phyloP scores from a whole-genome alignment of 2,797 vertebrate species.

The Coregonus suidteri region DNA sequence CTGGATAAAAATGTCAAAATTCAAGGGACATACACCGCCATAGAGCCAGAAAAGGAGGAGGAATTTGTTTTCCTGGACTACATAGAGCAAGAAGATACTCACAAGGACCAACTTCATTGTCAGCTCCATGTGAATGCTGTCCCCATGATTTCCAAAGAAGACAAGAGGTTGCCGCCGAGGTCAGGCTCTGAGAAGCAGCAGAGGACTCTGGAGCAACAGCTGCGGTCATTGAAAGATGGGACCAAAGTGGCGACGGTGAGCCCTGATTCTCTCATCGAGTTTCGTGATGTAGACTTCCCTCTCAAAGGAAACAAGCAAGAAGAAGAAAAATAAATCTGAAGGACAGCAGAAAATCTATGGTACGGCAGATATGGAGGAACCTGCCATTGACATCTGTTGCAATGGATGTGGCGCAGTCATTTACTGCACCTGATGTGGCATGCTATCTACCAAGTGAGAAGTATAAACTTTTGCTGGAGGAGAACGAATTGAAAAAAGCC shows the following conservation, averaged over 20 bases:
- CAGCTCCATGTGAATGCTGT: constrained; percentile 7
- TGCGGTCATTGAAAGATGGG: constrained; percentile 28
- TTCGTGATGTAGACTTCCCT: constrained; percentile 67
- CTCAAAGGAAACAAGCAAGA: constrained; percentile 41
- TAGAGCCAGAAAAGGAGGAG: constrained; percentile 69
- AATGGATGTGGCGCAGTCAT: constrained; percentile 86
- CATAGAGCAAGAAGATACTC: constrained; percentile 34
- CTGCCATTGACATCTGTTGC: constrained; percentile 73
- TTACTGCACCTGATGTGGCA: constrained; percentile 76
- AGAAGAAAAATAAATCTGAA: constrained; percentile 38
- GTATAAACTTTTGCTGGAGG: constrained; percentile 64
- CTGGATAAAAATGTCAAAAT: neutral
- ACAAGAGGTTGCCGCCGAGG: neutral
- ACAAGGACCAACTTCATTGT: constrained; percentile 9
- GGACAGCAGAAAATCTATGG: constrained; percentile 64
- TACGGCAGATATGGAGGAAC: constrained; percentile 65
- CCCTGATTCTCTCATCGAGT: constrained; percentile 55
- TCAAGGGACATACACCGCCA: constrained; percentile 35
- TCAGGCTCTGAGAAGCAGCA: neutral
- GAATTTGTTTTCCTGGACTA: constrained; percentile 70
- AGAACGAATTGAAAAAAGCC: constrained; percentile 51
- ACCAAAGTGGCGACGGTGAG: constrained; percentile 6
- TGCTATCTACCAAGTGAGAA: constrained; percentile 87
- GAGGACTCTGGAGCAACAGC: constrained; percentile 27
- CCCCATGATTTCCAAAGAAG: constrained; percentile 10